These are phyloP conservation scores for Anas bahamensis DNA, from an alignment of 2,797 vertebrate species.

Conservation along the genomic window DNA sequence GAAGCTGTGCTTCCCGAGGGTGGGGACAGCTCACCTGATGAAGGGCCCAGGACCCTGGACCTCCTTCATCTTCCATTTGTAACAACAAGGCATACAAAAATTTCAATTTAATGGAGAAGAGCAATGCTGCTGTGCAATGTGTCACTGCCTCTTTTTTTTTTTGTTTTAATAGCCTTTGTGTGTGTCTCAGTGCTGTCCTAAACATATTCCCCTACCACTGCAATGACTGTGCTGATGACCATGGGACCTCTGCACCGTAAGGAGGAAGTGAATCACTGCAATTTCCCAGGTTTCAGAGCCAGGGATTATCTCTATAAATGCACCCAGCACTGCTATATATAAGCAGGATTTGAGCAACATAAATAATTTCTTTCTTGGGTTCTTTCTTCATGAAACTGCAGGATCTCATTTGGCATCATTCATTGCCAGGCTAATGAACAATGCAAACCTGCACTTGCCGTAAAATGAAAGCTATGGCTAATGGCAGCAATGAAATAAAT, in stretches of 20 bases:
- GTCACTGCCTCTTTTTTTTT: neutral
- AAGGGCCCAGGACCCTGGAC: neutral
- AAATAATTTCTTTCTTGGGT: neutral
- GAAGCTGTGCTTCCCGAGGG: neutral
- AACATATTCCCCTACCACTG: neutral
- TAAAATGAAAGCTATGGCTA: neutral
- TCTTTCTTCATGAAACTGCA: neutral
- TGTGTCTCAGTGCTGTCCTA: neutral
- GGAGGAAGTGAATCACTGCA: slow-evolving; percentile 9
- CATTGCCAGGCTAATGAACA: neutral
- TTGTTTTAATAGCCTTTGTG: neutral
- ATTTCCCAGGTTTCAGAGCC: neutral
- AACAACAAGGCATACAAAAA: neutral
- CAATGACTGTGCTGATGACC: neutral
- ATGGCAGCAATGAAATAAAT: neutral
- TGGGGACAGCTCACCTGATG: neutral
- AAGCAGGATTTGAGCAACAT: neutral
- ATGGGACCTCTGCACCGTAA: neutral
- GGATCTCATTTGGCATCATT: neutral
- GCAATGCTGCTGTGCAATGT: neutral
- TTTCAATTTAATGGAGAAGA: neutral
- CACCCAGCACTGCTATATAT: neutral
- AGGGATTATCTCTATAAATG: neutral
- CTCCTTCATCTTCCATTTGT: neutral
- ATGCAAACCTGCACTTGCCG: neutral